Percentiles rank a stretch among this genome's conserved stretches.
phyloP scores from a whole-genome alignment of 1,140 invertebrate species.

The Penaeus indicus region DNA sequence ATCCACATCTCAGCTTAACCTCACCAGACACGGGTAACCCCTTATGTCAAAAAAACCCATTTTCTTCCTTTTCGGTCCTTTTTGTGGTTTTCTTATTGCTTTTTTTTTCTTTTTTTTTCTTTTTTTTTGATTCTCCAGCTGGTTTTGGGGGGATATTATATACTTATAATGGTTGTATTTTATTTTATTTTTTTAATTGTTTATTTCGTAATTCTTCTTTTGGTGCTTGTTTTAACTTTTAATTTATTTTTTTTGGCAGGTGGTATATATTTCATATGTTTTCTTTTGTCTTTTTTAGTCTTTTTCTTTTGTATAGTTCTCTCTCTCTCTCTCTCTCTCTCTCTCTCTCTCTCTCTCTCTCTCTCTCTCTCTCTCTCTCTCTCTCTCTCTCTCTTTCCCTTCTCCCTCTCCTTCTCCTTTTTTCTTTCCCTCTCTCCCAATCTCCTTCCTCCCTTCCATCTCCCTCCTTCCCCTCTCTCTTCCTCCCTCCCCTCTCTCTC shows the following conservation, averaged over 20 bases:
- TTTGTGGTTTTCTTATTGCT: background rate
- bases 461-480: background rate
- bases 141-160: no score
- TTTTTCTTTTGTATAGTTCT: background rate
- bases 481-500: background rate
- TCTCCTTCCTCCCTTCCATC: background rate
- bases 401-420: background rate
- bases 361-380: background rate
- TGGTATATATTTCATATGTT: background rate
- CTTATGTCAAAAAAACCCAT: background rate
- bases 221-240: no score
- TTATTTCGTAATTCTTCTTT: no score
- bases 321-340: background rate
- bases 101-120: background rate
- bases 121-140: background rate
- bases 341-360: background rate
- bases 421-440: background rate
- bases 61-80: background rate
- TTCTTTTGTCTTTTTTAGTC: background rate
- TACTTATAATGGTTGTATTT: no score
- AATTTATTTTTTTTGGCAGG: no score
- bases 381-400: background rate
- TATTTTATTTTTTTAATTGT: no score
- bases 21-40: constrained; percentile 56
- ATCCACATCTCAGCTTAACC: constrained; percentile 36